Conservation (phyloP, 2,797 vertebrate species). For the Arctocebus calabarensis region DNA sequence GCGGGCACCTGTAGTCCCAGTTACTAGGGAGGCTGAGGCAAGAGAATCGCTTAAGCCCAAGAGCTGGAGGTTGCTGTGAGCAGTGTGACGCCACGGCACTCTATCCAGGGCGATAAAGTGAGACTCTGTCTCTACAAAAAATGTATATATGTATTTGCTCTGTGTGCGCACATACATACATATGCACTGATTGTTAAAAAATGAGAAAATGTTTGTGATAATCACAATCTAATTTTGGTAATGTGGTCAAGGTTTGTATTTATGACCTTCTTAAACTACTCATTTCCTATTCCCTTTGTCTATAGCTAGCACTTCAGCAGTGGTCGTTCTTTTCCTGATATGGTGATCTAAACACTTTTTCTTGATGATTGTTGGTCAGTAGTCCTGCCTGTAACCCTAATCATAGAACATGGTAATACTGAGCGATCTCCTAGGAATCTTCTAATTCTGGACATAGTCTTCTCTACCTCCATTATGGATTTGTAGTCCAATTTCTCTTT, state of each 20-base stretch:
- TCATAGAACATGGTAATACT: background rate
- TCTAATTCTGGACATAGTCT: background rate
- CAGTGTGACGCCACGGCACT: too few species aligned
- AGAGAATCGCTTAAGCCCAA: too few species aligned
- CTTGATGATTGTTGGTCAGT: background rate
- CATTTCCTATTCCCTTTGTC: background rate
- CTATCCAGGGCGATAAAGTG: too few species aligned
- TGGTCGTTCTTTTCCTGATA: background rate
- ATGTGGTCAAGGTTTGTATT: background rate
- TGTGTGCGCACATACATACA: background rate
- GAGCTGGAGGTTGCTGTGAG: too few species aligned
- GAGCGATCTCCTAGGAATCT: background rate
- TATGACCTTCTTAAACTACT: background rate
- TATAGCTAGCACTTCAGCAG: background rate
- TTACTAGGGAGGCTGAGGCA: too few species aligned
- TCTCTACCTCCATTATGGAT: background rate
- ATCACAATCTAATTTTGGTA: background rate
- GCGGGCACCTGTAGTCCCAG: too few species aligned
- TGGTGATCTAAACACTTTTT: background rate
- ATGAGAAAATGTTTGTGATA: background rate
- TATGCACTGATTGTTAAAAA: background rate
- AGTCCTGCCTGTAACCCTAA: background rate
- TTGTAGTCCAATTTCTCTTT: background rate
- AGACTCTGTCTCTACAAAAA: too few species aligned
- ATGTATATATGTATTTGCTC: too few species aligned